These are phyloP conservation scores for Solea senegalensis DNA, from an alignment of 2,113 vertebrate genomes.

Conservation along the genomic window DNA sequence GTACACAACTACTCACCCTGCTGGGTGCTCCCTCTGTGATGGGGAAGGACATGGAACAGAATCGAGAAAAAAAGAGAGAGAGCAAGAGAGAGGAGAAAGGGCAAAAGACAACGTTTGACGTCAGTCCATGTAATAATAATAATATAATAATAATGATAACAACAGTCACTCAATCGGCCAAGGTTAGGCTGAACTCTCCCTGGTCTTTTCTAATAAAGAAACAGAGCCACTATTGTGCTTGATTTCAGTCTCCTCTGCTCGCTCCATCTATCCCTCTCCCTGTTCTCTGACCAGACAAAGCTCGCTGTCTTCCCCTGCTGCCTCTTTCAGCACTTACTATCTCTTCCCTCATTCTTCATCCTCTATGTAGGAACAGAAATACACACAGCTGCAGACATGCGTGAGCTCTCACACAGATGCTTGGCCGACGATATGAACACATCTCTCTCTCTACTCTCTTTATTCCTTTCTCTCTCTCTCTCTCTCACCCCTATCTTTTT, in stretches of 20 bases:
- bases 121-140: constrained; percentile 76
- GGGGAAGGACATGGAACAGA: constrained; percentile 35
- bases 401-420: constrained; percentile 43
- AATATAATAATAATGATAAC: constrained; percentile 35
- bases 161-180: constrained; percentile 64
- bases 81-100: constrained; percentile 34
- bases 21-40: constrained; percentile 84
- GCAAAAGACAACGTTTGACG: constrained; percentile 67
- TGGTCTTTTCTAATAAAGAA: constrained; percentile 71
- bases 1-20: constrained; percentile 78
- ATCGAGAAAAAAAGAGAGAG: constrained; percentile 27
- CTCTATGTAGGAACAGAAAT: constrained; percentile 44
- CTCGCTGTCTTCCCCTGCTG: constrained; percentile 47
- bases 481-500: constrained; percentile 7
- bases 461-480: constrained; percentile 6
- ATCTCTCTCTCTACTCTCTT: constrained; percentile 49
- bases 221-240: constrained; percentile 63
- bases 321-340: constrained; percentile 50
- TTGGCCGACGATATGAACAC: constrained; percentile 48
- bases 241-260: constrained; percentile 34
- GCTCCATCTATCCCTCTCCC: constrained; percentile 28
- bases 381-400: constrained; percentile 50
- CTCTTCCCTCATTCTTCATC: constrained; percentile 48
- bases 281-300: constrained; percentile 53
- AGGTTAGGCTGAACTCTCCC: constrained; percentile 69